Evolutionary conservation across 2,888 invertebrate genomes (phyloP).

Genomic region (Zygothrica quintamaculata): DNA sequence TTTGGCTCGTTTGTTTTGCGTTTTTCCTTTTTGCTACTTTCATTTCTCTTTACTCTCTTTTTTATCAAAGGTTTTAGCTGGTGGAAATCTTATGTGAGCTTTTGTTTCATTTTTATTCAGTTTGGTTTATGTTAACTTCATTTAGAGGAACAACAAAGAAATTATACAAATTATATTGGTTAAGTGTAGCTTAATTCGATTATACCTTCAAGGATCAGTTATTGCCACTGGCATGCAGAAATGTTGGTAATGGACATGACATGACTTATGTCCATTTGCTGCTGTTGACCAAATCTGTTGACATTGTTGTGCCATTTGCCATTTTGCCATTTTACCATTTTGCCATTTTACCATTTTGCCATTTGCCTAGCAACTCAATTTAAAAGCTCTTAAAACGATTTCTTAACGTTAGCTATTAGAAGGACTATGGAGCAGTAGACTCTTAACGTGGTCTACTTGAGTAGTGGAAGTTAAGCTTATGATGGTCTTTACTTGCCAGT

Average conservation of each 20-base stretch:
- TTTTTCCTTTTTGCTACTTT: constrained; percentile 31
- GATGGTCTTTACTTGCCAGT: constrained; percentile 60
- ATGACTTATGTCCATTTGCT: too few species aligned
- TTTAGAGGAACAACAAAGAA: constrained; percentile 25
- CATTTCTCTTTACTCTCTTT: constrained; percentile 21
- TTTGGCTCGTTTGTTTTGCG: constrained; percentile 32
- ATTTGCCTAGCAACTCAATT: constrained; percentile 31
- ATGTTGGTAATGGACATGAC: not conserved
- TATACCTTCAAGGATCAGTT: too few species aligned
- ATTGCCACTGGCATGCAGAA: too few species aligned
- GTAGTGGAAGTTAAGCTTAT: constrained; percentile 45
- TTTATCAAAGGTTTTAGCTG: constrained; percentile 10
- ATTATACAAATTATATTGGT: constrained; percentile 43
- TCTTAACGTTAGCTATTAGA: constrained; percentile 22
- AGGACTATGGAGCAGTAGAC: not conserved
- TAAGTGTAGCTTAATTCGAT: too few species aligned
- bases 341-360: too few species aligned
- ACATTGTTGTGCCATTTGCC: constrained; percentile 12
- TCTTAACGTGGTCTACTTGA: not conserved
- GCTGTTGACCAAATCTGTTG: too few species aligned
- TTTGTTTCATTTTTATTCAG: too few species aligned
- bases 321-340: too few species aligned
- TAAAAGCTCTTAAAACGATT: constrained; percentile 49
- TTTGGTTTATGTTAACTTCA: too few species aligned
- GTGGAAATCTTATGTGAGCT: constrained; percentile 52